These are phyloP conservation scores for Drosophila sp. DNA, from an alignment of 1,140 invertebrate genomes.

Conservation along the genomic window DNA sequence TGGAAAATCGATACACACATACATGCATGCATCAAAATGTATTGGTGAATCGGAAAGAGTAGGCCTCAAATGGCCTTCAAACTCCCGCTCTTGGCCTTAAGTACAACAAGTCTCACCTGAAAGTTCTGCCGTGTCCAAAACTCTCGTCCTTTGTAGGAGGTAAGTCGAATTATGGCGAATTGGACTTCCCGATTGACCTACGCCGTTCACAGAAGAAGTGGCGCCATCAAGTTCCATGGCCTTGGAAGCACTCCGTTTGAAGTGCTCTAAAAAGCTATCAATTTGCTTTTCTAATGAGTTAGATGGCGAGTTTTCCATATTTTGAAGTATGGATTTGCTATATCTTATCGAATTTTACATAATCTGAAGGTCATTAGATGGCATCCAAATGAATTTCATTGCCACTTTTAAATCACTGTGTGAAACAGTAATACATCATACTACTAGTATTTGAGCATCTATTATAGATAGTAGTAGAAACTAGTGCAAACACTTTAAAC, in stretches of 20 bases:
- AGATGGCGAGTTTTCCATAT: slow-evolving; percentile 86
- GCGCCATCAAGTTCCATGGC: slow-evolving; percentile 84
- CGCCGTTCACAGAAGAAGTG: slow-evolving; percentile 26
- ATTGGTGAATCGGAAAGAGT: background rate
- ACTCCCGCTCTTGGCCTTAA: background rate
- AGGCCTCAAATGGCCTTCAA: slow-evolving; percentile 27
- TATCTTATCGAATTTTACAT: slow-evolving; percentile 6
- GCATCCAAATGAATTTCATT: background rate
- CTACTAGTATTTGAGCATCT: background rate
- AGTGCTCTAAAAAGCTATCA: slow-evolving; percentile 91
- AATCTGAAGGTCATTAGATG: slow-evolving; percentile 12
- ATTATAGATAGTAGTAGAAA: background rate
- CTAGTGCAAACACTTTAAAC: background rate
- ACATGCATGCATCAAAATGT: background rate
- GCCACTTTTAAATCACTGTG: background rate
- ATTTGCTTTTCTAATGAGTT: slow-evolving; percentile 91
- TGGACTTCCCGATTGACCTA: slow-evolving; percentile 36
- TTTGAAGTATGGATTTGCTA: slow-evolving; percentile 4
- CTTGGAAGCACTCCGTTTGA: slow-evolving; percentile 89
- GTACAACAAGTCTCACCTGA: slow-evolving; percentile 49
- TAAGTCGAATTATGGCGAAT: slow-evolving; percentile 40
- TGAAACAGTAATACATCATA: background rate
- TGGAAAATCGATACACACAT: slow-evolving; percentile 55
- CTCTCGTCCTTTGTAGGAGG: slow-evolving; percentile 60
- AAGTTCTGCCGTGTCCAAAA: slow-evolving; percentile 59